These are phyloP conservation scores for Habrosyne pyritoides DNA, from an alignment of 2,888 invertebrate species.

Conservation along the genomic window DNA sequence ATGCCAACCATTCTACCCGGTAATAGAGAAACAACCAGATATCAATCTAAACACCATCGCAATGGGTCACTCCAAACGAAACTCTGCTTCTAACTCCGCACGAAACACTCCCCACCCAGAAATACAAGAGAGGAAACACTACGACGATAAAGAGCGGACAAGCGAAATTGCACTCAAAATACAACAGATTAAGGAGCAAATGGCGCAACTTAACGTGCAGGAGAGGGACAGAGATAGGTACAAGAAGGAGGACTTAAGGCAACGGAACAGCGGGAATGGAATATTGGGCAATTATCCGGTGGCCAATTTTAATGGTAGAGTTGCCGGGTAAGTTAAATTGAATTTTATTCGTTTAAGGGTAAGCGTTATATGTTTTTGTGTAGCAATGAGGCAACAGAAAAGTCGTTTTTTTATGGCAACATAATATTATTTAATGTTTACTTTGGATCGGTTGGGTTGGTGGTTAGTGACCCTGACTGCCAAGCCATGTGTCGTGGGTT, in stretches of 20 bases:
- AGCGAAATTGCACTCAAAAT: constrained; percentile 62
- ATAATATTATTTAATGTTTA: no score
- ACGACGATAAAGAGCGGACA: constrained; percentile 26
- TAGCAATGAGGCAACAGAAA: no score
- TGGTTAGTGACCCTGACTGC: no score
- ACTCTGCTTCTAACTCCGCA: constrained; percentile 37
- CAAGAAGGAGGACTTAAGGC: constrained; percentile 36
- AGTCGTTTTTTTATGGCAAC: no score
- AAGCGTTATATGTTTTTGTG: no score
- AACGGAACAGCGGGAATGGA: constrained; percentile 60
- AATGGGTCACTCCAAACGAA: constrained; percentile 35
- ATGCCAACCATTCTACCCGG: constrained; percentile 56
- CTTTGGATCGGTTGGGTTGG: no score
- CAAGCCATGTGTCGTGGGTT: no score
- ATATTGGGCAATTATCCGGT: constrained; percentile 63
- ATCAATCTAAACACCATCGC: constrained; percentile 27
- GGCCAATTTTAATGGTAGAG: constrained; percentile 37
- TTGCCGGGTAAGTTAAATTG: constrained; percentile 52
- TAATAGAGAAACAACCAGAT: constrained; percentile 38
- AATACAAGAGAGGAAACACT: constrained; percentile 29
- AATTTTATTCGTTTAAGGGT: no score
- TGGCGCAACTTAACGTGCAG: constrained; percentile 51
- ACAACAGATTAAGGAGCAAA: constrained; percentile 67
- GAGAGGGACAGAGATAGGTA: constrained; percentile 27
- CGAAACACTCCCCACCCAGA: constrained; percentile 47